Evolutionary conservation across 2,113 vertebrate genomes (phyloP).

Genomic region (Micromys minutus): DNA sequence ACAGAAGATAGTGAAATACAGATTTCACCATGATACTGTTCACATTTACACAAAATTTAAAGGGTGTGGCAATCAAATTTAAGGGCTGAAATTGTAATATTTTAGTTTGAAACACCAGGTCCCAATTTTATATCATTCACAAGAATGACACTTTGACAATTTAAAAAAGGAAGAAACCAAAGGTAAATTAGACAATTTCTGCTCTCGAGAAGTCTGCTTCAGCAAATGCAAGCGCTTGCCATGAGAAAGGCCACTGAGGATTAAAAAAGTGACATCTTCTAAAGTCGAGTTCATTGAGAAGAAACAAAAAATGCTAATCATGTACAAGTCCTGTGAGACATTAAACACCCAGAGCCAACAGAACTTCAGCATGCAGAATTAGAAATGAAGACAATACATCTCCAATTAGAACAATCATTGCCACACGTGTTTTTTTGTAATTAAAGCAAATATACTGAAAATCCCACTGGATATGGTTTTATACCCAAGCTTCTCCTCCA

Average conservation of each 20-base stretch:
- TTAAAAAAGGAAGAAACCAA: conserved; percentile 21
- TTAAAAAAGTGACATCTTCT: not conserved
- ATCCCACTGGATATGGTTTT: too few relatives aligned
- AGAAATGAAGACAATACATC: too few relatives aligned
- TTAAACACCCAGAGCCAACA: too few relatives aligned
- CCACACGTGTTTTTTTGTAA: too few relatives aligned
- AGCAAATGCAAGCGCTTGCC: not conserved
- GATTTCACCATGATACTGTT: not conserved
- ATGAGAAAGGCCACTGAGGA: not conserved
- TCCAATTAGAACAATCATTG: too few relatives aligned
- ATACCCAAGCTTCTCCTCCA: too few relatives aligned
- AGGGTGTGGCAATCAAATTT: not conserved
- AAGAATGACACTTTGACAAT: not conserved
- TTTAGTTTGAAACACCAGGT: not conserved
- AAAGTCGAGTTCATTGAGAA: too few relatives aligned
- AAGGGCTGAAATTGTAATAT: not conserved
- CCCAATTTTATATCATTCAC: not conserved
- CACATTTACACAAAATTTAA: not conserved
- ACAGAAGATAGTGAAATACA: not conserved
- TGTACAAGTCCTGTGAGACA: too few relatives aligned
- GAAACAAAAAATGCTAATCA: too few relatives aligned
- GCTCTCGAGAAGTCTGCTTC: not conserved
- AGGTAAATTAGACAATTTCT: not conserved
- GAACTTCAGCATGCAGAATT: too few relatives aligned
- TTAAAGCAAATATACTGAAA: too few relatives aligned